Percentiles rank a stretch among this genome's conserved stretches.
These are phyloP conservation scores for Pristionchus exspectatus DNA, from an alignment of 2,888 invertebrate genomes.

Conservation along the genomic window DNA sequence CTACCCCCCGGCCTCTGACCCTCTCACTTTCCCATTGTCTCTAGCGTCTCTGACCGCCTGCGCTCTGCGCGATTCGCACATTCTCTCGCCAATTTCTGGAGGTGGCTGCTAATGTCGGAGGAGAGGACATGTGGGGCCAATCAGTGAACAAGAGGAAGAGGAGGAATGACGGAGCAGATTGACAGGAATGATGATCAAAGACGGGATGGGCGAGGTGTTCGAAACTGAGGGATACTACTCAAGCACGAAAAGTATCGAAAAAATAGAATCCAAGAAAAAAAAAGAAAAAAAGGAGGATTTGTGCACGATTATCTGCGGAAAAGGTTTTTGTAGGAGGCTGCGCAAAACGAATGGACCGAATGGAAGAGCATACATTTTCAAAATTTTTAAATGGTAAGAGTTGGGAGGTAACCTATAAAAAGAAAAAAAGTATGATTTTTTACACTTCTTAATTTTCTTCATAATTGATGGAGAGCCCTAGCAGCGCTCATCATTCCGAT, in stretches of 20 bases:
- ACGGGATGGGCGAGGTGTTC: neutral
- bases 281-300: too few species aligned
- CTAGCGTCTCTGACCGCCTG: neutral
- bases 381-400: too few species aligned
- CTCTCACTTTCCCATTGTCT: neutral
- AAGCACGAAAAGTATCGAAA: too few species aligned
- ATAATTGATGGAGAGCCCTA: too few species aligned
- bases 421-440: too few species aligned
- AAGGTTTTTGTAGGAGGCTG: too few species aligned
- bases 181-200: neutral
- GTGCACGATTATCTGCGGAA: too few species aligned
- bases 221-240: neutral
- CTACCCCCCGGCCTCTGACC: neutral
- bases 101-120: neutral
- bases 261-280: too few species aligned
- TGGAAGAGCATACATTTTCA: too few species aligned
- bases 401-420: too few species aligned
- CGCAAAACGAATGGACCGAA: too few species aligned
- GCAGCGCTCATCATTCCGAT: neutral
- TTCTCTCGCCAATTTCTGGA: neutral
- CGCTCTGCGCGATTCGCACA: neutral
- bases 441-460: too few species aligned
- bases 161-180: neutral
- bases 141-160: constrained; percentile 4
- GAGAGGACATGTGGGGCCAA: constrained; percentile 30